phyloP scores from a whole-genome alignment of 2,113 vertebrate species.

The Phycodurus eques region DNA sequence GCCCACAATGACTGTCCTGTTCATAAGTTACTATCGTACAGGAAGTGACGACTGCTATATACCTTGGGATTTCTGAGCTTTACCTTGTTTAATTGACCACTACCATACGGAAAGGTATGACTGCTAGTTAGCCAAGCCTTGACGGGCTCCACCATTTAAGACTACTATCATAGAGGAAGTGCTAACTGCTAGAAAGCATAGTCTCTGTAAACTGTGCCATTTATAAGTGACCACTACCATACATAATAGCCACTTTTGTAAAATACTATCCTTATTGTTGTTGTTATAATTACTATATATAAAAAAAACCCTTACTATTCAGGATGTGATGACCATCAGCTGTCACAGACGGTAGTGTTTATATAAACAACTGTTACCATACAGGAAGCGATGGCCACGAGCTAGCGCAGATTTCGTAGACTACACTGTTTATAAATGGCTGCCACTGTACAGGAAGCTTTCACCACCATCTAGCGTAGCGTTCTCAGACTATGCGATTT shows the following conservation, averaged over 20 bases:
- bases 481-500: neutral
- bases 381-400: neutral
- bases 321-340: slow-evolving; percentile 27
- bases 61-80: no score
- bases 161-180: neutral
- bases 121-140: neutral
- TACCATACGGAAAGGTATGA: neutral
- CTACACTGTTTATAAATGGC: neutral
- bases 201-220: neutral
- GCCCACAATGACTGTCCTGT: no score
- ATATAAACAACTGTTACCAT: neutral
- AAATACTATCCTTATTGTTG: no score
- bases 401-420: neutral
- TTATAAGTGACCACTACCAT: no score
- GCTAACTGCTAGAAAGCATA: neutral
- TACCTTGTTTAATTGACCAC: neutral
- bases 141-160: neutral
- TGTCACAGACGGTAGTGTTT: slow-evolving; percentile 25
- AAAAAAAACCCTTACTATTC: slow-evolving; percentile 7
- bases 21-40: no score
- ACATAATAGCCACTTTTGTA: no score
- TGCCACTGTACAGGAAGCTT: neutral
- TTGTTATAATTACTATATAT: neutral
- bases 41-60: no score
- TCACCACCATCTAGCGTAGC: neutral